phyloP scores from a whole-genome alignment of 2,113 vertebrate species.

The Anarrhichthys ocellatus region DNA sequence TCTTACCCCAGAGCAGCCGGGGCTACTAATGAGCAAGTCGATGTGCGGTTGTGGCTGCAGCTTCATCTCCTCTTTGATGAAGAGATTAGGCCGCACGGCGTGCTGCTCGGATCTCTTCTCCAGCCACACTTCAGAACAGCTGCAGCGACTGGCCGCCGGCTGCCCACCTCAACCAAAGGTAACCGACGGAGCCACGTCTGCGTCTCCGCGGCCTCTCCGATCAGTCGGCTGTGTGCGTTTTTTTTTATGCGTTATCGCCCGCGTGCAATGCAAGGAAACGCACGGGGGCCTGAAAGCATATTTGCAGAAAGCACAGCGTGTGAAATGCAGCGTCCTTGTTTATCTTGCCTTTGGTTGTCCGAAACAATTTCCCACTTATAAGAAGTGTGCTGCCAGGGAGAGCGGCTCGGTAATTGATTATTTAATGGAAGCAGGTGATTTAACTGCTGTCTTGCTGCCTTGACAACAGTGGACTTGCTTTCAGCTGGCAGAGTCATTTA shows the following conservation, averaged over 20 bases:
- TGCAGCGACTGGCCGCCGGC: slow-evolving; percentile 92
- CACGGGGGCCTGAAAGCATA: neutral
- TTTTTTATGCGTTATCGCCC: neutral
- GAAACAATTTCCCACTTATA: slow-evolving; percentile 87
- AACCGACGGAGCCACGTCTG: slow-evolving; percentile 69
- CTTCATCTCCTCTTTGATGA: slow-evolving; percentile 98
- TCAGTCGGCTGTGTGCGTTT: neutral
- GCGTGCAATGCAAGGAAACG: slow-evolving; percentile 19
- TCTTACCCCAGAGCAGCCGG: slow-evolving; percentile 50
- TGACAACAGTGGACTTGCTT: slow-evolving; percentile 89
- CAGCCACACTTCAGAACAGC: slow-evolving; percentile 94
- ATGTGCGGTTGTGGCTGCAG: slow-evolving; percentile 99
- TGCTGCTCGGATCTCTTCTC: slow-evolving; percentile 97
- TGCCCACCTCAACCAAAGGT: slow-evolving; percentile 93
- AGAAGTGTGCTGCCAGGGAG: slow-evolving; percentile 86
- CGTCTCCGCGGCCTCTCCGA: neutral
- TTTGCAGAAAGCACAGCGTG: neutral
- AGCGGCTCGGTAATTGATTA: slow-evolving; percentile 94
- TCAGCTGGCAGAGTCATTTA: slow-evolving; percentile 84
- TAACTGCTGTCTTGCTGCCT: slow-evolving; percentile 86
- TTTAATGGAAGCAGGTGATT: slow-evolving; percentile 96
- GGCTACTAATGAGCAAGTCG: slow-evolving; percentile 89
- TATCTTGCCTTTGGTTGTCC: slow-evolving; percentile 73
- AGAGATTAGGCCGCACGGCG: slow-evolving; percentile 95
- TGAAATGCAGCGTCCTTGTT: slow-evolving; percentile 71